Evolutionary conservation across 2,797 vertebrate genomes (phyloP), one percentile per base, ranked within the genome.

Genomic region (Coilia nasus): DNA sequence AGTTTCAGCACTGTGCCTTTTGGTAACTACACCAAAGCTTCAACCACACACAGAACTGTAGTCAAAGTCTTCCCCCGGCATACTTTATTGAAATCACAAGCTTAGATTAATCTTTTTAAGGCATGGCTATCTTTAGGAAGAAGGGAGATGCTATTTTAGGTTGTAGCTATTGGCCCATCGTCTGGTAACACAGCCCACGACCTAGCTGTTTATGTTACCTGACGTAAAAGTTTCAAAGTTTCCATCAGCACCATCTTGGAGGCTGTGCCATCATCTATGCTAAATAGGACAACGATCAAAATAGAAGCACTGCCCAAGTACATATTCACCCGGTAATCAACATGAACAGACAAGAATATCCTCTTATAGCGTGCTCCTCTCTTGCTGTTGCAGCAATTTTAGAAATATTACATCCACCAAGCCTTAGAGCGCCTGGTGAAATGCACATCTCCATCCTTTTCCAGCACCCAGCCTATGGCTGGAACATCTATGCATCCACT

Each of bases 81-180:
- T 71, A 41, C 14, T 35, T 17, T 81, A 83, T 41, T 87, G 67
- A 35, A 75, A 19, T 41, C 17, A 41, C 67, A 21, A 78, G 71
- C 71, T 41, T 41, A 78, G 71, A 35, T 78, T 78, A 44, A 44
- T 78, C 71, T 78, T 78, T 41, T 78, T 78, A 78, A 78, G 15
- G 71, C 17, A 78, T 6, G 71, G 31, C 71, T 35, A 78, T 31
- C 35, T 41, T 78, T 19, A 78, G 31, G 17, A 44, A 78, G 71
- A 21, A 21, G 71, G 17, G 71, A 78, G 71, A 21, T 78, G 28
- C 71, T 78, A 78, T 78, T 78, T 78, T 78, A 71, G 71, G 71
- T 17, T 44, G 71, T 15, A 19, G 3, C 71, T 21, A 44, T 44
- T 78, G 35, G 31, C 71, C 71, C 71, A 41, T 78, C 35, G 21